Percentiles rank a stretch among this genome's conserved stretches.
phyloP scores from a whole-genome alignment of 2,888 invertebrate genomes.

The Acanthosepion esculentum region DNA sequence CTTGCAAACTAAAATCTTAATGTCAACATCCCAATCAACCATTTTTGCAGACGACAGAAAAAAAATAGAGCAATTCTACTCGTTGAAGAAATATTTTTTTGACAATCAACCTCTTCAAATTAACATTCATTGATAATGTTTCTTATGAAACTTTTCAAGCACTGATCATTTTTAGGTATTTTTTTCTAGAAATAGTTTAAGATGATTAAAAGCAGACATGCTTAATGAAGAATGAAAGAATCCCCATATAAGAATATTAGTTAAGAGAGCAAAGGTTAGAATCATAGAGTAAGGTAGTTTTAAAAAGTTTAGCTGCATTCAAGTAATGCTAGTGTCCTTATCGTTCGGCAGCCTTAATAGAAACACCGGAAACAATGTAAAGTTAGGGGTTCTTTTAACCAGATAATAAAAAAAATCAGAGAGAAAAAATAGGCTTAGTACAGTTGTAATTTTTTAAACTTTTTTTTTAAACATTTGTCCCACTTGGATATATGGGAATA shows the following conservation, averaged over 20 bases:
- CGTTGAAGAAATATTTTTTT: not conserved
- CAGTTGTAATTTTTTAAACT: not conserved
- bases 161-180: not conserved
- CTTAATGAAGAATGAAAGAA: not conserved
- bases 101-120: not conserved
- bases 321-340: not conserved
- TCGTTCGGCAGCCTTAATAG: not conserved
- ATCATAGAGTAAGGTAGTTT: not conserved
- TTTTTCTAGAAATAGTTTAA: too few species aligned
- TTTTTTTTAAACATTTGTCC: too few species aligned
- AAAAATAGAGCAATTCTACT: not conserved
- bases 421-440: not conserved
- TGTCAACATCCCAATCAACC: not conserved
- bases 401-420: not conserved
- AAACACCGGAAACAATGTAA: not conserved
- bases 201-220: not conserved
- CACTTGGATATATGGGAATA: not conserved
- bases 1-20: not conserved
- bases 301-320: not conserved
- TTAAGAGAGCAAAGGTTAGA: not conserved
- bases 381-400: not conserved
- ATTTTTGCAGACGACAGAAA: conserved; percentile 33
- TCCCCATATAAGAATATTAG: not conserved
- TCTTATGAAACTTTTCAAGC: not conserved
- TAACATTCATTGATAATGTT: not conserved